Base-by-base conservation (phyloP, 1,140 invertebrate species). In the Monochamus saltuarius region DNA sequence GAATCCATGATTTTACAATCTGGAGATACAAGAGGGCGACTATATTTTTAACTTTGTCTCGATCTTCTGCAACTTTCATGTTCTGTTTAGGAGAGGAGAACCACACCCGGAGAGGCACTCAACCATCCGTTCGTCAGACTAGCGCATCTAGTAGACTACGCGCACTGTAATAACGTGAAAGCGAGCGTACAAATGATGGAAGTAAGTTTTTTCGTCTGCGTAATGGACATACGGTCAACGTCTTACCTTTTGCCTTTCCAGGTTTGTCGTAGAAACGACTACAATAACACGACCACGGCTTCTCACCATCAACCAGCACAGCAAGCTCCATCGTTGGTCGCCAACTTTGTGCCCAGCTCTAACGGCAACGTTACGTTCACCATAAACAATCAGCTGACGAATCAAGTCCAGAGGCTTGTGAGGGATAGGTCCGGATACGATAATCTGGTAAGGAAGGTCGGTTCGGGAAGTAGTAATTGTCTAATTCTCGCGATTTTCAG, bases 111-210 rank as follows among this genome's bases (percentile, higher is more conserved):
- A 9, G 94, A 97, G 78, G 96, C 96, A 7, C 77, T 99, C 59
- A 95, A 96, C 77, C 96, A 98, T 79, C 87, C 91, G 11, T 98
- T 98, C 79, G 94, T 97, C 7, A 91, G 90, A 11, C 81, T 98
- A 54, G 89, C 90, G 2, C 95, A 98, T 79, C 82, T 99, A 22
- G 89, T 96, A 2, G 95, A 98, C 77, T 98, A 98, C 77, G 92
- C 94, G 0, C 94, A 98, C 77, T 97, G 94, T 76, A 94, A 95
- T 77, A 97, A 96, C 78, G 93, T 96, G 1, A 95, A 96, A 78
- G 90, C 92, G 2, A 94, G 91, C 61, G 92, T 95, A 16, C 92
- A 95, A 77, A 95, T 96, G 93, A 97, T 96, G 94, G 93, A 96
- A 61, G 82, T 68, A 49, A 37, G 19, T 45, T 36, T 13, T 34